Percentiles rank a stretch among this genome's conserved stretches.
Conservation (phyloP, 2,113 vertebrate genomes). For the Sander vitreus region DNA sequence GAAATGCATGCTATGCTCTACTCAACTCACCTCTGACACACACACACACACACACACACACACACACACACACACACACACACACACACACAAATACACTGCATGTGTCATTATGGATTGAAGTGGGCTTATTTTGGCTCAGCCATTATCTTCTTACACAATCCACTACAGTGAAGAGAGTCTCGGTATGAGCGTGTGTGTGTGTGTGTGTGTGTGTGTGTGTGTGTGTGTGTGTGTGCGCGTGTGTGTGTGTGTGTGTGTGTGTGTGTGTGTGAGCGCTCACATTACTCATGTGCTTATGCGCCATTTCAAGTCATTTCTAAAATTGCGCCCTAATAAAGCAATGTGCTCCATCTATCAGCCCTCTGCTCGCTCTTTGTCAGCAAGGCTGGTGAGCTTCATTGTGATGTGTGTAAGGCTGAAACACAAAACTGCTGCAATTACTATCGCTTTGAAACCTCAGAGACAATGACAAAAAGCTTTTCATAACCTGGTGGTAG, state of each 20-base stretch:
- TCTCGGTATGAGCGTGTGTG: conserved; percentile 17
- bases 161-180: conserved; percentile 68
- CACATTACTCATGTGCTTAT: conserved; percentile 55
- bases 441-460: neutral
- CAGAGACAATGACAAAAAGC: neutral
- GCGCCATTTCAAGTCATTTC: conserved; percentile 54
- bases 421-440: conserved; percentile 1
- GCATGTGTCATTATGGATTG: conserved; percentile 55
- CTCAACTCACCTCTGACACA: conserved; percentile 46
- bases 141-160: conserved; percentile 76
- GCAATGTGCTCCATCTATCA: neutral
- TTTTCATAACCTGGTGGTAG: neutral
- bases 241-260: conserved; percentile 22
- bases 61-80: conserved; percentile 33
- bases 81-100: conserved; percentile 19
- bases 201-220: conserved; percentile 23
- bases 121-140: conserved; percentile 71
- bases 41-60: conserved; percentile 23
- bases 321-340: conserved; percentile 51
- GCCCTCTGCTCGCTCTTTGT: conserved; percentile 18
- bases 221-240: conserved; percentile 13
- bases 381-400: conserved; percentile 17
- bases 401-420: neutral
- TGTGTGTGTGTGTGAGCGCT: neutral
- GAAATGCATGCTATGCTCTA: conserved; percentile 19